Percentiles rank a stretch among this genome's conserved stretches.
Conservation (phyloP, 1,140 invertebrate genomes). For the Drosophila arawakana region DNA sequence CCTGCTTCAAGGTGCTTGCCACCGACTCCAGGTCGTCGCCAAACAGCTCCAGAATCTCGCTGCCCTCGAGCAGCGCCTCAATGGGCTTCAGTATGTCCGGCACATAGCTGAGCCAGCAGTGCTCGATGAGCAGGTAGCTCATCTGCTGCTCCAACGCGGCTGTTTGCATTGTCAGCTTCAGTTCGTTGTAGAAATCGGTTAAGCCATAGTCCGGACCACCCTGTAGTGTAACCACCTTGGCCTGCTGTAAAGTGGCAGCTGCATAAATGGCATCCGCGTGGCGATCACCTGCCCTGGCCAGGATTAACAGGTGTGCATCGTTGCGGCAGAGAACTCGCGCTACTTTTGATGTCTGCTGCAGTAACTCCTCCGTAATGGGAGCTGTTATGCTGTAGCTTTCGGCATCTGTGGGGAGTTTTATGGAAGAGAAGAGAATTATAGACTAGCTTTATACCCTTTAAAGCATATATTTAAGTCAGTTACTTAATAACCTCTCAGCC, state of each 20-base stretch:
- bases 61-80: slow-evolving; percentile 85
- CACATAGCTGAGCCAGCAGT: slow-evolving; percentile 85
- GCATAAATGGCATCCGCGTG: slow-evolving; percentile 90
- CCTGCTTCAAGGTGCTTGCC: slow-evolving; percentile 74
- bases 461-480: background rate
- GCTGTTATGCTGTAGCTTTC: slow-evolving; percentile 84
- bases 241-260: slow-evolving; percentile 89
- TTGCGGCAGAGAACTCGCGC: slow-evolving; percentile 87
- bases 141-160: slow-evolving; percentile 93
- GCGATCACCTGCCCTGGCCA: slow-evolving; percentile 91
- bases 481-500: background rate
- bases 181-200: slow-evolving; percentile 85
- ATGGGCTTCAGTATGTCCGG: slow-evolving; percentile 90
- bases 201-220: slow-evolving; percentile 66
- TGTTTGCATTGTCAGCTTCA: slow-evolving; percentile 89
- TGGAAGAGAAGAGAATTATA: background rate
- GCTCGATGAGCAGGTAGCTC: slow-evolving; percentile 92
- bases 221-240: slow-evolving; percentile 86
- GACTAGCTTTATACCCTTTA: background rate
- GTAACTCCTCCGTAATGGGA: slow-evolving; percentile 88
- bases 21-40: slow-evolving; percentile 83
- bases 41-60: slow-evolving; percentile 80
- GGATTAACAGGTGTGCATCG: slow-evolving; percentile 89
- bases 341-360: slow-evolving; percentile 87
- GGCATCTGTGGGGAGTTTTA: slow-evolving; percentile 49